Evolutionary conservation across 1,140 invertebrate species (phyloP), one percentile per base, ranked within the genome.

Genomic region (Drosophila kurseongensis): DNA sequence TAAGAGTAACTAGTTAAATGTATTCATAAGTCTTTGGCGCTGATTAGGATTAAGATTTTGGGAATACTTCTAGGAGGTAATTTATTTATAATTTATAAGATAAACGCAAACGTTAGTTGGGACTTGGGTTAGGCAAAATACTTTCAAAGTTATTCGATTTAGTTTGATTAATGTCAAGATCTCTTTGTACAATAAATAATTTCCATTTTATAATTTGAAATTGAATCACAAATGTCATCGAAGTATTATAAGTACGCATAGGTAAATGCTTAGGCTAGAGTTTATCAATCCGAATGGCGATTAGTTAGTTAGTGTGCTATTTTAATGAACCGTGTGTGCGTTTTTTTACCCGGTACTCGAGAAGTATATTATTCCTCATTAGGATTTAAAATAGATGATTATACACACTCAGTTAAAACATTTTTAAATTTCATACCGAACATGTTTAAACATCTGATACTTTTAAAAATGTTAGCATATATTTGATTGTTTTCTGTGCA

Each of bases 171-270:
- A 58, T 40, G 42, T 71, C 68, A 57, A 45, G 40, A 67, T 58
- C 50, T 10, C 52, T 54, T 68, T 71, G 56, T 74, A 76, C 57
- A 78, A 58, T 86, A 85, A 86, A 86, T 60, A 62, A 78, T 61
- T 14, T 66, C 44, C 51, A 55, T 27, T 66, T 73, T 62, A 76
- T 86, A 86, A 86, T 86, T 86, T 86, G 52, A 73, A 86, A 86
- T 88, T 80, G 62, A 88, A 88, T 88, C 83, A 88, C 84, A 88
- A 89, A 88, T 89, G 68, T 84, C 79, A 42, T 84, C 48, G 85
- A 85, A 85, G 82, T 88, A 65, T 63, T 61, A 47, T 81, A 68
- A 52, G 35, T 75, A 68, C 40, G 65, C 75, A 73, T 79, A 73
- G 74, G 65, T 75, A 73, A 68, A 72, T 72, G 67, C 84, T 79